Evolutionary conservation across 2,888 invertebrate genomes (phyloP).

Genomic region (Scaeva pyrastri): DNA sequence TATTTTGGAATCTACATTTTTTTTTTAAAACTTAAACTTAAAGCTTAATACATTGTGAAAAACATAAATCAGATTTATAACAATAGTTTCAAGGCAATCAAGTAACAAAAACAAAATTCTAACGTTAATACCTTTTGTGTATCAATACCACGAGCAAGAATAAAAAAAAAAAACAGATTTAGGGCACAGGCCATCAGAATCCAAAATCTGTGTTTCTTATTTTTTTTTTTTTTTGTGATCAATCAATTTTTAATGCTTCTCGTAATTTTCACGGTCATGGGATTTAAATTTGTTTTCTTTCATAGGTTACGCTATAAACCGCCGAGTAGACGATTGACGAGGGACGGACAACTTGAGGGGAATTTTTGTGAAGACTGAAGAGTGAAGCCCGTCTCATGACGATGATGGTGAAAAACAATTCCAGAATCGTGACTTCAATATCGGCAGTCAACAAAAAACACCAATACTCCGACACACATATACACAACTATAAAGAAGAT

Average conservation of each 20-base stretch:
- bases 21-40: no score
- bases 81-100: no score
- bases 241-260: slow-evolving; percentile 59
- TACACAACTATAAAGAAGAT: slow-evolving; percentile 38
- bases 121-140: no score
- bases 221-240: slow-evolving; percentile 29
- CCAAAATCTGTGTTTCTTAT: slow-evolving; percentile 8
- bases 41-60: no score
- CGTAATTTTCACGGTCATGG: slow-evolving; percentile 68
- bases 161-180: background rate
- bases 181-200: slow-evolving; percentile 29
- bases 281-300: slow-evolving; percentile 46
- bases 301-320: slow-evolving; percentile 1
- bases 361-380: background rate
- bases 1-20: no score
- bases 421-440: slow-evolving; percentile 68
- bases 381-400: background rate
- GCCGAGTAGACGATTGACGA: background rate
- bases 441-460: slow-evolving; percentile 32
- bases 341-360: background rate
- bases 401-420: slow-evolving; percentile 56
- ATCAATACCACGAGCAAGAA: background rate
- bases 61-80: no score
- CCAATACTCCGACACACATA: background rate
- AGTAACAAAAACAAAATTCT: no score